These are phyloP conservation scores for Gymnobelideus leadbeateri DNA, from an alignment of 2,113 vertebrate species.

Conservation along the genomic window DNA sequence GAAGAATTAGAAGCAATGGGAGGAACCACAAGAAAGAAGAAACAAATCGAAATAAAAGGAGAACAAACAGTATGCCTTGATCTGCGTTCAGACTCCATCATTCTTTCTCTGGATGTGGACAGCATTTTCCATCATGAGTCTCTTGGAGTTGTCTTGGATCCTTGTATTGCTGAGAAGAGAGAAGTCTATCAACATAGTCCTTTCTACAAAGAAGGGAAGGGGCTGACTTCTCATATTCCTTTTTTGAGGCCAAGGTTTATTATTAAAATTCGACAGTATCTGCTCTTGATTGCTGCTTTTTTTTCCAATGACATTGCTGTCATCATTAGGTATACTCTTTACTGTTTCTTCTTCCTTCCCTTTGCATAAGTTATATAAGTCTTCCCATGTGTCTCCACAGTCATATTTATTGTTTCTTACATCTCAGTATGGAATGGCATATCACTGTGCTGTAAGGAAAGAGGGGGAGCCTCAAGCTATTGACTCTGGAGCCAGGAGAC, in stretches of 20 bases:
- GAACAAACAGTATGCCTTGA: too few species aligned
- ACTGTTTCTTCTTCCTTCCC: neutral
- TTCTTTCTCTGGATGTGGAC: too few species aligned
- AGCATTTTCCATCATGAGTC: too few species aligned
- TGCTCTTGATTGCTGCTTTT: neutral
- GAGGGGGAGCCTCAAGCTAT: neutral
- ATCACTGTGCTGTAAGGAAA: neutral
- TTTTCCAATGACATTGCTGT: neutral
- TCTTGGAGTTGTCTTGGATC: too few species aligned
- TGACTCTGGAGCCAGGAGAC: neutral
- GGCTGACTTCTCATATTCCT: neutral
- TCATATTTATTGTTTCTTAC: neutral
- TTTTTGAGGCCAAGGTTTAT: neutral
- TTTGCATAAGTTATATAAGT: neutral
- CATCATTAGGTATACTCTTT: neutral
- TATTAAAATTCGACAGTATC: neutral
- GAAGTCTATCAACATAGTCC: neutral
- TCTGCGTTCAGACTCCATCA: too few species aligned
- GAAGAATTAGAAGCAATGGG: too few species aligned
- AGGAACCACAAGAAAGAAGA: too few species aligned
- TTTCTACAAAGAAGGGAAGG: neutral
- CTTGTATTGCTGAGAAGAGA: too few species aligned
- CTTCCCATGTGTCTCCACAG: neutral
- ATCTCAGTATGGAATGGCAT: neutral
- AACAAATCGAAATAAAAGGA: too few species aligned